Evolutionary conservation across 2,797 vertebrate species (phyloP).

Genomic region (Vespertilio murinus): DNA sequence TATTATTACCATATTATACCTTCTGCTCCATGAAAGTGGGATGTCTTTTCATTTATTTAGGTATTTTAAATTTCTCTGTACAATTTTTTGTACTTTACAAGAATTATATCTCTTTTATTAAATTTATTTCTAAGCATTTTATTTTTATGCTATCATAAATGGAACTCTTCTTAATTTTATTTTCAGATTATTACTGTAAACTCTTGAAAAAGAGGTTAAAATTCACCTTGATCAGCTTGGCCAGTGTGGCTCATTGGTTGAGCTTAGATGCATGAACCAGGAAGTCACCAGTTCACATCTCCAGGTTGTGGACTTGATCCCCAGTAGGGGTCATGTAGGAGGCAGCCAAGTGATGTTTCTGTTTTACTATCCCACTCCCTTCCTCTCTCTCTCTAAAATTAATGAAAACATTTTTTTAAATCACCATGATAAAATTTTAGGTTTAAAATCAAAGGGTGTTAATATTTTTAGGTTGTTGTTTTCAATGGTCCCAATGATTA

Average conservation of each 20-base stretch:
- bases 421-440: neutral
- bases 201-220: slow-evolving; percentile 34
- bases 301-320: no score
- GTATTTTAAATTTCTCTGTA: slow-evolving; percentile 44
- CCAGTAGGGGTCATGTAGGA: no score
- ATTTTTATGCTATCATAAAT: neutral
- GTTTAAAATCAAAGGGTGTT: slow-evolving; percentile 48
- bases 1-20: neutral
- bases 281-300: no score
- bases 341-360: no score
- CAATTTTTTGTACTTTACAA: neutral
- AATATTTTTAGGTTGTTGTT: slow-evolving; percentile 45
- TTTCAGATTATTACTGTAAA: slow-evolving; percentile 35
- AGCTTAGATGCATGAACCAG: no score
- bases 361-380: no score
- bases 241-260: no score
- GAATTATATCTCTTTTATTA: slow-evolving; percentile 11
- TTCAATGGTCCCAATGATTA: slow-evolving; percentile 33
- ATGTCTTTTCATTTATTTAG: slow-evolving; percentile 22
- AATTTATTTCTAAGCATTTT: neutral
- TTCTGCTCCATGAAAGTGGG: neutral
- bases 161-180: slow-evolving; percentile 26
- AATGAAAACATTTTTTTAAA: neutral
- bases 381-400: no score
- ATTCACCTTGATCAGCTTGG: neutral